phyloP scores from a whole-genome alignment of 2,113 vertebrate species.

The Scalopus aquaticus region DNA sequence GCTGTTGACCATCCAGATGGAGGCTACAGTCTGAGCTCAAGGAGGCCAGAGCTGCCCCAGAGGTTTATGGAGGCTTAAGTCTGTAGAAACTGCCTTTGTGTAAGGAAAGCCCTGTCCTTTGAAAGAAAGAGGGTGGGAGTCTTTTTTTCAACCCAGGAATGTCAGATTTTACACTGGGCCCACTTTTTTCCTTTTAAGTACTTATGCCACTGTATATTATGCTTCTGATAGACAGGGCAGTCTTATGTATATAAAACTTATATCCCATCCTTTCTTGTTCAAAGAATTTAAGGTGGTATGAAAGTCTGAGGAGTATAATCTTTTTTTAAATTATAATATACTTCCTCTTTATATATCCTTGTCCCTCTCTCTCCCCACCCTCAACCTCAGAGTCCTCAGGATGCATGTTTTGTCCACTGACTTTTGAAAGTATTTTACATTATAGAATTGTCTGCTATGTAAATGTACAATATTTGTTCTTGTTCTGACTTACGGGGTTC shows the following conservation, averaged over 20 bases:
- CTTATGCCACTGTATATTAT: neutral
- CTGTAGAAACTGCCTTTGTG: neutral
- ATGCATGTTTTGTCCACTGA: too few species aligned
- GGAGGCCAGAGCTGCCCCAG: neutral
- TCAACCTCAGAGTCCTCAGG: too few species aligned
- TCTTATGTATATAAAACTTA: neutral
- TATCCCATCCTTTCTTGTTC: neutral
- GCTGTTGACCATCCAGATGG: neutral
- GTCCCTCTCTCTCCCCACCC: too few species aligned
- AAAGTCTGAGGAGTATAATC: neutral
- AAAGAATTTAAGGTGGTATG: neutral
- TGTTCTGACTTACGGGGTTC: too few species aligned
- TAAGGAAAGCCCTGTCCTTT: neutral
- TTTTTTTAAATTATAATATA: too few species aligned
- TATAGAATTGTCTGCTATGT: too few species aligned
- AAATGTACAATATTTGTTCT: too few species aligned
- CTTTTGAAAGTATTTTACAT: too few species aligned
- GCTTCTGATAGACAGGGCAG: neutral
- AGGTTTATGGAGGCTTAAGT: neutral
- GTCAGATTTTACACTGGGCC: neutral
- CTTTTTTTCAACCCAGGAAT: neutral
- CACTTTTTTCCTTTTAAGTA: neutral
- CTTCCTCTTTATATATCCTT: too few species aligned
- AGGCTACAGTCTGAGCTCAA: neutral
- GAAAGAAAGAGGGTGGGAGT: neutral